Percentiles rank a stretch among this genome's conserved stretches.
These are phyloP conservation scores for Sander lucioperca DNA, from an alignment of 2,113 vertebrate species.

Conservation along the genomic window DNA sequence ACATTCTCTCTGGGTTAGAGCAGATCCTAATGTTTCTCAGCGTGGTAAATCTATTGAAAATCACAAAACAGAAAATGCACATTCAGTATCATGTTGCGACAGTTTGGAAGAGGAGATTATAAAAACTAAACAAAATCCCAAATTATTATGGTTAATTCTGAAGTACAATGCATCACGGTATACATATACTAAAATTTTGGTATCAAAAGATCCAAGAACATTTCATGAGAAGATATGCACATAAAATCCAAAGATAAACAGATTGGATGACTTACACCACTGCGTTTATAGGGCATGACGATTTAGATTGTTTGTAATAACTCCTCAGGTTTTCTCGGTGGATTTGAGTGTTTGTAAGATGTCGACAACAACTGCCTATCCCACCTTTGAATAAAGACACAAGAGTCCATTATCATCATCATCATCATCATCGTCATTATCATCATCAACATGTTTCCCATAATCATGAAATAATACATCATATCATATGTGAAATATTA, in stretches of 20 bases:
- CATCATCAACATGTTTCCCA: neutral
- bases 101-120: neutral
- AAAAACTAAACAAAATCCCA: neutral
- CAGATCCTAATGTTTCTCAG: conserved; percentile 54
- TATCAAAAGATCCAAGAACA: neutral
- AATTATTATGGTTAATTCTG: neutral
- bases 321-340: neutral
- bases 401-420: neutral
- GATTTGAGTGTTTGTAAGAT: neutral
- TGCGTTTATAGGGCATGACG: conserved; percentile 41
- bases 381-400: conserved; percentile 53
- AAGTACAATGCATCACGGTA: neutral
- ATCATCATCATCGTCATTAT: neutral
- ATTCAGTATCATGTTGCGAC: neutral
- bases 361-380: conserved; percentile 63
- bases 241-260: neutral
- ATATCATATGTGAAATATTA: neutral
- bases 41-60: conserved; percentile 73
- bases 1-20: neutral
- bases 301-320: conserved; percentile 52
- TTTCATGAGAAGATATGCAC: neutral
- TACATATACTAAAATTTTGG: neutral
- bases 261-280: conserved; percentile 75
- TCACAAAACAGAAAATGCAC: conserved; percentile 12
- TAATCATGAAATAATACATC: neutral